Base-by-base conservation (phyloP, 2,797 vertebrate genomes). In the Gallinago stenura region DNA sequence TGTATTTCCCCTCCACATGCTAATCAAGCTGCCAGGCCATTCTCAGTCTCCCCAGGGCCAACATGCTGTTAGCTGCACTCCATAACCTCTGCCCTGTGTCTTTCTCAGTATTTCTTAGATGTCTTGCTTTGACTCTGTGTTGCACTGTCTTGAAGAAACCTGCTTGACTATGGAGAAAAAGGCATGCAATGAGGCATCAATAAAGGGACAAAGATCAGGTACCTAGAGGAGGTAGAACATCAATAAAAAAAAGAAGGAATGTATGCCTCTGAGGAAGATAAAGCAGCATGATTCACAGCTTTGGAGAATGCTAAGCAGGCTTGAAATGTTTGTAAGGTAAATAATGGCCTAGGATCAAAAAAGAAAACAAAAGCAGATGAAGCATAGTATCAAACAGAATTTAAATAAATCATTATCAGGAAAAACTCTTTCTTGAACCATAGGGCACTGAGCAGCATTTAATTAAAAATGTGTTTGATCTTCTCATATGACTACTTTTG, bases 201-300 rank as follows among this genome's bases (percentile, higher is more conserved):
- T 77, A 91, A 89, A 96, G 62, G 93, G 93, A 87, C 89, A 96
- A 81, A 95, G 87, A 87, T 91, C 94, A 95, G 80, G 80, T 88
- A 69, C 66, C 70, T 66, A 26, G 72, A 94, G 93, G 83, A 95
- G 64, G 56, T 53, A 54, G 56, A 89, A 77, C 77, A 80, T 96
- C 96, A 83, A 65, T 95, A 90, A 84, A 70, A 93, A 81, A 43
- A 39, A 37, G 62, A 41, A 84, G 37, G 89, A 81, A 64, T 28
- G 39, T 53, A 48, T 64, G n/a, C 26, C 85, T 91, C 66, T 76
- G 83, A 90, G 71, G 77, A 61, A 86, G 85, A 76, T 70, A 91
- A 94, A 95, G 83, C 54, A 82, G 58, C 1, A 3, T 66, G 83
- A 88, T 69, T 87, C 91, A 76, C 76, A 82, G 70, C 83, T 93